Evolutionary conservation across 2,888 invertebrate genomes (phyloP), one percentile per base, ranked within the genome.

Genomic region (Lathronympha strigana): DNA sequence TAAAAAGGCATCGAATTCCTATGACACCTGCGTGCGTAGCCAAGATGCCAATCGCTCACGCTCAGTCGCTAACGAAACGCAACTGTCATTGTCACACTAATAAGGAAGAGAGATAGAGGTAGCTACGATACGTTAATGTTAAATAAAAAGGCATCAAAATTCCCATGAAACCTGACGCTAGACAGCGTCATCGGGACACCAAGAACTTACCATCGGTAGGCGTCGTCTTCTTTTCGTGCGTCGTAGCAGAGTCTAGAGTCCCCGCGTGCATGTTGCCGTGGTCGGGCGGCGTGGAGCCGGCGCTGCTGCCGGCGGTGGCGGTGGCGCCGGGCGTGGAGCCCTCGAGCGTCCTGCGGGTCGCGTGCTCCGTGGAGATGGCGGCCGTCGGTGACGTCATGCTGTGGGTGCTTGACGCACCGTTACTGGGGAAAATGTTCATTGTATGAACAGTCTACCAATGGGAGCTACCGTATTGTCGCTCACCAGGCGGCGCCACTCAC

Each of bases 251-350:
- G 25, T 83, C 85, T 0, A 81, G 67, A 0, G 90, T 90, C 0
- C 84, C 87, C 1, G 88, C 89, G 53, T 90, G 89, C 81, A 91
- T 88, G 50, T 90, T 88, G 9, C 84, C 91, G 64, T 90, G 90
- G 54, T 91, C 91, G 0, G 82, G 87, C 0, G 81, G 72, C 0
- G 91, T 87, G 0, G 86, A 83, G 4, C 73, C 78, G 0, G 73
- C 68, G 28, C 78, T 80, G 1, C 80, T 80, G 53, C 66, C 74
- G 15, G 76, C 74, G 8, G 76, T 15, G 1, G 74, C 77, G 0
- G 80, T 76, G 4, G 76, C 71, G 0, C 76, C 79, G 4, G 77
- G 81, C 0, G 88, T 86, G 4, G 88, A 81, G 0, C 83, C 84
- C 38, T 79, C 79, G 1, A 81, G 68, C 4, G 86, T 74, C 62